Evolutionary conservation across 2,888 invertebrate species (phyloP).

Genomic region (Apeira syringaria): DNA sequence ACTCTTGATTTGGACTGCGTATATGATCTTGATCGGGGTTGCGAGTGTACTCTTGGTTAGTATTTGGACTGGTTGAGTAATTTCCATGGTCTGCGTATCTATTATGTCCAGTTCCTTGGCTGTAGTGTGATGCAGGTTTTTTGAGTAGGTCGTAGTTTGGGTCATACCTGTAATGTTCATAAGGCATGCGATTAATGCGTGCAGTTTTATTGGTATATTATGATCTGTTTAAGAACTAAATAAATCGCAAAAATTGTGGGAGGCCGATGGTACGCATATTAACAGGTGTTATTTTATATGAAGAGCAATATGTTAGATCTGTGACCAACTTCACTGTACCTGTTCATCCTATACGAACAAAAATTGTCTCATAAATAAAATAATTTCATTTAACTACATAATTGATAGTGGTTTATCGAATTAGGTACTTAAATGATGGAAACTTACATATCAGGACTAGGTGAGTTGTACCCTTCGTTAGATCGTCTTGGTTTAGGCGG

Average conservation of each 20-base stretch:
- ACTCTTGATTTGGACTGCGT: constrained; percentile 55
- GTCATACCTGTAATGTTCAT: constrained; percentile 67
- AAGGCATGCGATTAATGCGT: constrained; percentile 12
- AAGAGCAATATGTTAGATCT: too few species aligned
- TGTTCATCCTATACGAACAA: too few species aligned
- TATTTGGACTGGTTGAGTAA: constrained; percentile 56
- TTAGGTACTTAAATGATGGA: neutral
- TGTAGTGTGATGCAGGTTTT: constrained; percentile 79
- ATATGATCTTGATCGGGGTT: constrained; percentile 80
- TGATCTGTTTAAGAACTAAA: too few species aligned
- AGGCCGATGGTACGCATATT: too few species aligned
- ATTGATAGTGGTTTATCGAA: too few species aligned
- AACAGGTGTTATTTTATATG: too few species aligned
- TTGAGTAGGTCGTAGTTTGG: constrained; percentile 80
- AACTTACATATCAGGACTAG: constrained; percentile 87
- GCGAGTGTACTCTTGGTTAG: constrained; percentile 80
- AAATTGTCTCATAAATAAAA: too few species aligned
- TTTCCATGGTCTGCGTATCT: constrained; percentile 69
- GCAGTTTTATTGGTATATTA: constrained; percentile 1
- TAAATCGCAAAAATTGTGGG: too few species aligned
- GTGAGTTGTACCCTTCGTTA: constrained; percentile 90
- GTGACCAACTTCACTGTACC: too few species aligned
- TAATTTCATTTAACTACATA: too few species aligned
- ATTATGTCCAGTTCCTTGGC: constrained; percentile 69
- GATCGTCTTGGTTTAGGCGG: constrained; percentile 94